Conservation (phyloP, 37 sponge, comb jelly and placozoan species). For the Trichoplax adhaerens region DNA sequence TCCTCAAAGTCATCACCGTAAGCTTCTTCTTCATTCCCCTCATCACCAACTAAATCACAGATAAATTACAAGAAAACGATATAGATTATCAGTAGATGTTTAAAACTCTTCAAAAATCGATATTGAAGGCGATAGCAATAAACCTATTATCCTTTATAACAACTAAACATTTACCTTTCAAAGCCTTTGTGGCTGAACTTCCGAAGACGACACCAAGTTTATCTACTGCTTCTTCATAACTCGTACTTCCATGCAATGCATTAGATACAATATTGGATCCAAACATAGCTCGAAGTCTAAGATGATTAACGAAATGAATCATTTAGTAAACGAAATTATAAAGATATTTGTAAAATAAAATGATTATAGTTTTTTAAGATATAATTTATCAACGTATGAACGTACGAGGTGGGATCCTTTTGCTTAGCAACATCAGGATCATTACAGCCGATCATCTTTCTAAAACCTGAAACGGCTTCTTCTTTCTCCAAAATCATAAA, state of each 20-base stretch:
- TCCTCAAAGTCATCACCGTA: no score
- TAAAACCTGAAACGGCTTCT: constrained; percentile 79
- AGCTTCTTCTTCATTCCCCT: no score
- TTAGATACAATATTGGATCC: constrained; percentile 66
- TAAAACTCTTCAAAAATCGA: no score
- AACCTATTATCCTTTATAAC: no score
- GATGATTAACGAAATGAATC: not conserved
- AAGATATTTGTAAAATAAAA: not conserved
- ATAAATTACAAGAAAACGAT: no score
- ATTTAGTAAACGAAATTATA: not conserved
- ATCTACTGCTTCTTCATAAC: constrained; percentile 9
- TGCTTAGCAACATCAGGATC: constrained; percentile 74
- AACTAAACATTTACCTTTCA: no score
- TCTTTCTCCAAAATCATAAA: constrained; percentile 78
- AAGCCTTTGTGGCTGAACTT: no score
- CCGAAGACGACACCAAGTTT: no score
- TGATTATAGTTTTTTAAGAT: not conserved
- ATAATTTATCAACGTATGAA: not conserved
- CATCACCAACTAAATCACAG: no score
- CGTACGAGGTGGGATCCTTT: constrained; percentile 39
- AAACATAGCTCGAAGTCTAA: constrained; percentile 56
- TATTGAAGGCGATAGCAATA: no score
- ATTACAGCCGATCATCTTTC: constrained; percentile 68
- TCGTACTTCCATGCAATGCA: constrained; percentile 73
- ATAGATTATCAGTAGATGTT: no score